Conservation (phyloP, 2,888 invertebrate species). For the Eupithecia pulchellata region DNA sequence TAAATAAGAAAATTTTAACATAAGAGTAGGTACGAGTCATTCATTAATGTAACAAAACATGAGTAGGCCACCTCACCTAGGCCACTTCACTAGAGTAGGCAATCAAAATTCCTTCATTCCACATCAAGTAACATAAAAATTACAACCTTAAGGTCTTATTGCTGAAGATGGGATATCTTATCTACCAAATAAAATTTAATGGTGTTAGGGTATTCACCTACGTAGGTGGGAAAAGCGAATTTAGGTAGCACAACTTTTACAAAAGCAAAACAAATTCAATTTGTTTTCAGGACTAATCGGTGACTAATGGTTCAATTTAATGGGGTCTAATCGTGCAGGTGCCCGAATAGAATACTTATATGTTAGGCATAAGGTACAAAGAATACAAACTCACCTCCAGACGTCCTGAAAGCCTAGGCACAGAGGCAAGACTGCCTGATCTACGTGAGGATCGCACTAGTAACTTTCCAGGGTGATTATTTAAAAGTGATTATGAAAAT, state of each 20-base stretch:
- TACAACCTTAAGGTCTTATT: neutral
- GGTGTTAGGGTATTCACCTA: neutral
- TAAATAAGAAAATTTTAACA: too few species aligned
- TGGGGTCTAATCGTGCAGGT: neutral
- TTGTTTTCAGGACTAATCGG: neutral
- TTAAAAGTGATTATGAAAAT: conserved; percentile 38
- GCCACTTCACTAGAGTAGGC: too few species aligned
- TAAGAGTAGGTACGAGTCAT: too few species aligned
- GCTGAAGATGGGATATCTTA: neutral
- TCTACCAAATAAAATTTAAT: neutral
- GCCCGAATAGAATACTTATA: neutral
- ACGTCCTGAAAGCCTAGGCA: conserved; percentile 14
- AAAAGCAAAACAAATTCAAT: neutral
- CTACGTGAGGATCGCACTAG: neutral
- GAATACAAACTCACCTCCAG: conserved; percentile 12
- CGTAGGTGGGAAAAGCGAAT: neutral
- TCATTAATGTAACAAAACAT: too few species aligned
- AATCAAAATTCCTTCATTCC: neutral
- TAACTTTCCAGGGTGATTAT: conserved; percentile 16
- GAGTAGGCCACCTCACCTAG: too few species aligned
- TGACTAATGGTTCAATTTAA: neutral
- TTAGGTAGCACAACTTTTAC: neutral
- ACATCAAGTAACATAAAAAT: neutral
- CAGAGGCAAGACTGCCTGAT: conserved; percentile 30
- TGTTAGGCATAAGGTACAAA: neutral